These are phyloP conservation scores for Gasterosteus aculeatus DNA, from an alignment of 2,113 vertebrate species.

Conservation along the genomic window DNA sequence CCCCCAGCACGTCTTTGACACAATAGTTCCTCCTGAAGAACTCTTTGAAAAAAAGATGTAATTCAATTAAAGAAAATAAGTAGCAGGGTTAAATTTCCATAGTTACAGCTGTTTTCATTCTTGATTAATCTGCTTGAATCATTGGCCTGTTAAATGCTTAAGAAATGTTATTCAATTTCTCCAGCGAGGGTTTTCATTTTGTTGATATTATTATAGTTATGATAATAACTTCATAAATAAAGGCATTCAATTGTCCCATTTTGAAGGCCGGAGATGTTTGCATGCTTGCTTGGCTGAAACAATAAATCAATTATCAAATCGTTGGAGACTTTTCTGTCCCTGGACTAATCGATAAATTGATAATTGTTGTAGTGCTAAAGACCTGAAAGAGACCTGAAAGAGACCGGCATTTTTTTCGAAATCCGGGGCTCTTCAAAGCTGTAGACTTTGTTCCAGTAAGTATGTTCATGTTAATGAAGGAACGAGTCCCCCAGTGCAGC, in stretches of 20 bases:
- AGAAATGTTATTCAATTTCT: neutral
- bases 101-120: no score
- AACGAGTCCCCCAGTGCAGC: no score
- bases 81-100: no score
- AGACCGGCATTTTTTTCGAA: neutral
- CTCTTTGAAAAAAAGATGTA: neutral
- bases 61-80: no score
- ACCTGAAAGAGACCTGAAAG: no score
- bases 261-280: no score
- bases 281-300: neutral
- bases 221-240: neutral
- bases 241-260: neutral
- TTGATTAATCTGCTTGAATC: no score
- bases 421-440: neutral
- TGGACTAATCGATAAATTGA: neutral
- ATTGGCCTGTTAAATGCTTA: no score
- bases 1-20: neutral
- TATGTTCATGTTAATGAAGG: neutral
- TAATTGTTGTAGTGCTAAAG: no score
- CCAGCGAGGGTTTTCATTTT: neutral
- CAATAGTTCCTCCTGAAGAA: neutral
- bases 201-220: no score
- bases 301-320: neutral
- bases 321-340: no score
- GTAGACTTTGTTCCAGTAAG: neutral